Percentiles rank a stretch among this genome's conserved stretches.
phyloP scores from a whole-genome alignment of 1,140 invertebrate species.

The Antheraea pernyi region DNA sequence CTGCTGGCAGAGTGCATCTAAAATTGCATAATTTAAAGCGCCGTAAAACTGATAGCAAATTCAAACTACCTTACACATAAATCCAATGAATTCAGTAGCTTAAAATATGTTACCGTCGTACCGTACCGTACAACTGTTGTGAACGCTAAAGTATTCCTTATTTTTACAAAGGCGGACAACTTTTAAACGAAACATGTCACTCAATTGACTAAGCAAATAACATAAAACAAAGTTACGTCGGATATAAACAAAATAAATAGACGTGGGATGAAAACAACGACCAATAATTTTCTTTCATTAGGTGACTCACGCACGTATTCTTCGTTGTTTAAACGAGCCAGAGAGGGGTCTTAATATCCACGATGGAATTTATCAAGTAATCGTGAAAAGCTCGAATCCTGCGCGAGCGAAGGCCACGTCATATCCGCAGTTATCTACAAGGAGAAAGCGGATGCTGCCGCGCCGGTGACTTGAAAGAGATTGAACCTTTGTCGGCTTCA shows the following conservation, averaged over 20 bases:
- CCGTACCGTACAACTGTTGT: neutral
- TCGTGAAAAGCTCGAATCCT: conserved; percentile 61
- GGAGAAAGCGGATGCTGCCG: conserved; percentile 69
- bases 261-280: conserved; percentile 11
- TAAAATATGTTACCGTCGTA: conserved; percentile 10
- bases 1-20: conserved; percentile 45
- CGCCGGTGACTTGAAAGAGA: conserved; percentile 56
- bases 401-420: conserved; percentile 59
- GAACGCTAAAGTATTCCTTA: conserved; percentile 9
- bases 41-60: conserved; percentile 35
- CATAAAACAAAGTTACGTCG: neutral
- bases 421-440: conserved; percentile 62
- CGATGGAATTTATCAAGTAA: conserved; percentile 68
- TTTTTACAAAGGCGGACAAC: neutral
- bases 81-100: conserved; percentile 31
- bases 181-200: neutral
- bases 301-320: conserved; percentile 32
- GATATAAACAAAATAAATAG: conserved; percentile 6
- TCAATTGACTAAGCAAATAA: neutral
- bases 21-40: conserved; percentile 44
- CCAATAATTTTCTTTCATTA: conserved; percentile 24
- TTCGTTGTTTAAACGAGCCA: conserved; percentile 7
- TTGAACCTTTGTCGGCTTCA: conserved; percentile 54
- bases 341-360: neutral
- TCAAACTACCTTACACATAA: conserved; percentile 29